Evolutionary conservation across 1,140 invertebrate species (phyloP).

Genomic region (Maniola jurtina): DNA sequence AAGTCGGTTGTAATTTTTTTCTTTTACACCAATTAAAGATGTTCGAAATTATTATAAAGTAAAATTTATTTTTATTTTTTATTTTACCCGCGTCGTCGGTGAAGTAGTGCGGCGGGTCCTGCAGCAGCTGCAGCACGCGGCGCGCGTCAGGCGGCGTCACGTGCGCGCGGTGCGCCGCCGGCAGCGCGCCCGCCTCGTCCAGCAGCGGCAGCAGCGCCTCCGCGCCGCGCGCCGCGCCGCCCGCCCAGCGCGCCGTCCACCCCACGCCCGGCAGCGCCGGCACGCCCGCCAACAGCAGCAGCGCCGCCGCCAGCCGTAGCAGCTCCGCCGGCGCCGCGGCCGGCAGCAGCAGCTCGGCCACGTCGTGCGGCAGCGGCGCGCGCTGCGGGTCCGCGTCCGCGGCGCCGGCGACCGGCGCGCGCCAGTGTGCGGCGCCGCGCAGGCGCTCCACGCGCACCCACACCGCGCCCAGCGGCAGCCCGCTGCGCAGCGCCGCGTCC

Average conservation of each 20-base stretch:
- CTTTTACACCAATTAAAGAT: too few species aligned
- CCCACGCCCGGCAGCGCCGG: background rate
- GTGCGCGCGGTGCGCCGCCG: constrained; percentile 30
- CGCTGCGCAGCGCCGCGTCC: constrained; percentile 45
- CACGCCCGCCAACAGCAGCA: constrained; percentile 22
- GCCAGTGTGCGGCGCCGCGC: constrained; percentile 53
- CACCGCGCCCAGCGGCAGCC: constrained; percentile 50
- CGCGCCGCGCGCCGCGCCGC: constrained; percentile 19
- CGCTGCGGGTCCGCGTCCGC: constrained; percentile 46
- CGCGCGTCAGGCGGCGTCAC: constrained; percentile 22
- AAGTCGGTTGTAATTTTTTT: too few species aligned
- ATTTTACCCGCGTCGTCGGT: constrained; percentile 38
- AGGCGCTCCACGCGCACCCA: constrained; percentile 60
- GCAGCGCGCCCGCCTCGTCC: constrained; percentile 27
- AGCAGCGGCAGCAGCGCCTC: constrained; percentile 36
- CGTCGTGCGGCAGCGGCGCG: constrained; percentile 47
- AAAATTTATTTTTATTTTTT: too few species aligned
- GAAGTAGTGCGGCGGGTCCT: constrained; percentile 49
- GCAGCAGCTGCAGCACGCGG: constrained; percentile 31
- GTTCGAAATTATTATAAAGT: too few species aligned
- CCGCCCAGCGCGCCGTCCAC: constrained; percentile 20
- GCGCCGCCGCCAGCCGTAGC: constrained; percentile 16
- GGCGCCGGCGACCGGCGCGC: constrained; percentile 17
- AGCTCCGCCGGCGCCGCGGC: constrained; percentile 17
- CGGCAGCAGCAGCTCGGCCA: constrained; percentile 48